These are phyloP conservation scores for Tragelaphus buxtoni DNA, from an alignment of 2,113 vertebrate species.

Conservation along the genomic window DNA sequence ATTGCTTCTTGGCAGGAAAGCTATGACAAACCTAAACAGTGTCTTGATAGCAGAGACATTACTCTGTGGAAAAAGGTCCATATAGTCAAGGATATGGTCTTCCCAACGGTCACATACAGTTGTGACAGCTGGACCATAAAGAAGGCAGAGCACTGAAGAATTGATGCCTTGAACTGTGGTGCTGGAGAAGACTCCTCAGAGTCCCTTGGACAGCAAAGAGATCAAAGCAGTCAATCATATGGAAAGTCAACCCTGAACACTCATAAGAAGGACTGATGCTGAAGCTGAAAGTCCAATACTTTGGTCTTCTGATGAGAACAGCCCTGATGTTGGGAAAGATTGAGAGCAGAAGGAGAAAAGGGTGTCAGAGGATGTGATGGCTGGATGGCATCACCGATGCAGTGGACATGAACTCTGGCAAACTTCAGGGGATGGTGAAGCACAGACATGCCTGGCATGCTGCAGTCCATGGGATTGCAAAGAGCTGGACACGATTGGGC, in stretches of 20 bases:
- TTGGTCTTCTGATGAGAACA: neutral
- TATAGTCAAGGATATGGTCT: neutral
- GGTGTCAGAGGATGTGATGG: neutral
- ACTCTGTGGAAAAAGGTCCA: neutral
- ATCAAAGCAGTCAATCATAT: neutral
- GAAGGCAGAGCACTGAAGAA: neutral
- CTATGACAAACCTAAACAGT: neutral
- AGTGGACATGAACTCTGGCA: neutral
- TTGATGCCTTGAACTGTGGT: neutral
- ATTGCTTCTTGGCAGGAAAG: neutral
- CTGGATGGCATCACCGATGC: neutral
- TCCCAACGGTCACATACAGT: neutral
- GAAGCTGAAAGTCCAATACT: neutral
- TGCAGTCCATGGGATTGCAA: neutral
- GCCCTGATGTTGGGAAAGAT: neutral
- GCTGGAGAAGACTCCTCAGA: neutral
- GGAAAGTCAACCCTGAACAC: neutral
- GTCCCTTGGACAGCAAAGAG: neutral
- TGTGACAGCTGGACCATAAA: neutral
- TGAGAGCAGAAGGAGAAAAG: neutral
- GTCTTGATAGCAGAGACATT: neutral
- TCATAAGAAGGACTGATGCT: neutral
- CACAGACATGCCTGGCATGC: accelerated
- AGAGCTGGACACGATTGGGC: accelerated
- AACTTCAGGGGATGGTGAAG: neutral